Conservation (phyloP, 2,888 invertebrate genomes). For the Lacanobia oleracea region DNA sequence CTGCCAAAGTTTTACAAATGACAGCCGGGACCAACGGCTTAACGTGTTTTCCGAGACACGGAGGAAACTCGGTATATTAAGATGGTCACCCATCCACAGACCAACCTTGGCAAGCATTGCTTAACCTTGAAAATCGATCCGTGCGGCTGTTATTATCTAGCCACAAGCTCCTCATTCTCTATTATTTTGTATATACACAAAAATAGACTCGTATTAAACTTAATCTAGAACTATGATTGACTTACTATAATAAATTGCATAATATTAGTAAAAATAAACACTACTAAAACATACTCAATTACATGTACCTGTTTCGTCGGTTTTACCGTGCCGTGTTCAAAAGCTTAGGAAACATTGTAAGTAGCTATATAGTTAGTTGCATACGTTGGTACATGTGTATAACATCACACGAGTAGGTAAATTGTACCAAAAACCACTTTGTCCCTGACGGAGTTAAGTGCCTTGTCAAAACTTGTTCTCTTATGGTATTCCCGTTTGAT, state of each 20-base stretch:
- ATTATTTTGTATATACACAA: neutral
- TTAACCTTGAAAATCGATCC: no score
- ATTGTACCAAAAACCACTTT: constrained; percentile 80
- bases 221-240: neutral
- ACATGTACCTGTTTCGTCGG: neutral
- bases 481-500: constrained; percentile 85
- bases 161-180: no score
- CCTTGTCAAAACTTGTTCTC: constrained; percentile 88
- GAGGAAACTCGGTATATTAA: no score
- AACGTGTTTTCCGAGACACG: no score
- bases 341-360: constrained; percentile 18
- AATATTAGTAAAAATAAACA: neutral
- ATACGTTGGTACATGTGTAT: constrained; percentile 23
- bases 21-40: no score
- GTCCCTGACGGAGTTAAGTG: constrained; percentile 82
- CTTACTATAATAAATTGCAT: neutral
- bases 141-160: no score
- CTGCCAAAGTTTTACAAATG: no score
- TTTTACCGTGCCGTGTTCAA: neutral
- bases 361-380: constrained; percentile 16
- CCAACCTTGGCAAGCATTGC: no score
- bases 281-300: constrained; percentile 2
- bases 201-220: neutral
- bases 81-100: no score
- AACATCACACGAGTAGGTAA: constrained; percentile 61